phyloP scores from a whole-genome alignment of 2,797 vertebrate species.

The Gila robusta region DNA sequence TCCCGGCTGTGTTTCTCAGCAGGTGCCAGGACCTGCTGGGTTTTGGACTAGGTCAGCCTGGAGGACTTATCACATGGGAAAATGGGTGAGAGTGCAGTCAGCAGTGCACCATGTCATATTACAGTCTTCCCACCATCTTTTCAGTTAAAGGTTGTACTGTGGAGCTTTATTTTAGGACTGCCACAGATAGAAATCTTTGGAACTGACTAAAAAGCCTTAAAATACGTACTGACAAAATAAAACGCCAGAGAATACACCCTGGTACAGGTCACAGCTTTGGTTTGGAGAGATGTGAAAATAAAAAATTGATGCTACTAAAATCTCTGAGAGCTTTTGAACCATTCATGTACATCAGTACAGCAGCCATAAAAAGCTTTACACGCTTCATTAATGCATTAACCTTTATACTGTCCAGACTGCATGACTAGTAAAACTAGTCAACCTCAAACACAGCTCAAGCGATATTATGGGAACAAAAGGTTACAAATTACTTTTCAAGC shows the following conservation, averaged over 20 bases:
- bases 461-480: constrained; percentile 12
- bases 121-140: background rate
- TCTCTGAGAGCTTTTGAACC: constrained; percentile 16
- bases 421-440: constrained; percentile 48
- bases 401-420: constrained; percentile 6
- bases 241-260: background rate
- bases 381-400: constrained; percentile 15
- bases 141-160: background rate
- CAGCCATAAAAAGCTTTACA: constrained; percentile 32
- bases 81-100: constrained; percentile 6
- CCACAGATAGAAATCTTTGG: background rate
- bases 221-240: constrained; percentile 10
- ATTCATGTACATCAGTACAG: constrained; percentile 17
- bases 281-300: background rate
- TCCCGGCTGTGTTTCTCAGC: background rate
- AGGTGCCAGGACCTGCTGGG: constrained; percentile 36
- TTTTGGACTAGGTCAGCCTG: constrained; percentile 26
- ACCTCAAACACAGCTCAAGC: background rate
- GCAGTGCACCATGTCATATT: constrained; percentile 5
- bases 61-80: constrained; percentile 27
- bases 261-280: background rate
- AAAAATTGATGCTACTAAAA: constrained; percentile 45
- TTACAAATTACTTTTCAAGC: constrained; percentile 8
- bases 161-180: constrained; percentile 10
- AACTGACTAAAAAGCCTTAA: constrained; percentile 9